A percentile compares a stretch with the other conserved stretches of the same genome.
Conservation (phyloP, 2,113 vertebrate species). For the Melanerpes formicivorus region DNA sequence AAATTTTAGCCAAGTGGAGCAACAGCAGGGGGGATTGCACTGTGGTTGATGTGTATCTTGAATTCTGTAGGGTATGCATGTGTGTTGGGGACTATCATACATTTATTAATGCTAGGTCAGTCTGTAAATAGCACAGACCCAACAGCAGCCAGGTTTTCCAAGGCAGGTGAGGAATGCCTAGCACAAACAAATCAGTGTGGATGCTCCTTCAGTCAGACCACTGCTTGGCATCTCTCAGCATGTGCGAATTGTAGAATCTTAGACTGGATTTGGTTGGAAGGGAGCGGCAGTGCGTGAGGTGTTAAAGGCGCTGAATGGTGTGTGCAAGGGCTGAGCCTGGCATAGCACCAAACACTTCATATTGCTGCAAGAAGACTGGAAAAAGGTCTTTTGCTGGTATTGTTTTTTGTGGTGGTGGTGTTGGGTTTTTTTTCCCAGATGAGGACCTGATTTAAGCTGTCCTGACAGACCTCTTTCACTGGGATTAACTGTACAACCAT, state of each 20-base stretch:
- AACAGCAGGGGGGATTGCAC: neutral
- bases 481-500: neutral
- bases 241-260: neutral
- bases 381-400: slow-evolving; percentile 25
- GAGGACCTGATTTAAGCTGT: slow-evolving; percentile 13
- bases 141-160: neutral
- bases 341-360: accelerated
- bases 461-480: neutral
- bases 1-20: accelerated
- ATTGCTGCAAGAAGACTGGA: neutral
- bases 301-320: accelerated
- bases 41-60: neutral
- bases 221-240: too few species aligned
- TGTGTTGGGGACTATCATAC: accelerated
- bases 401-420: accelerated
- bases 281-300: neutral
- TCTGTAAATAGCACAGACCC: neutral
- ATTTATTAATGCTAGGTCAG: neutral
- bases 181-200: neutral
- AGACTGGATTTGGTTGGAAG: too few species aligned
- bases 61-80: neutral
- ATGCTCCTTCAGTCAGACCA: neutral
- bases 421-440: slow-evolving; percentile 14
- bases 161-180: neutral
- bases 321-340: neutral